A percentile compares a stretch with the other conserved stretches of the same genome.
Conservation (phyloP, 2,113 vertebrate genomes). For the Saguinus imperator region DNA sequence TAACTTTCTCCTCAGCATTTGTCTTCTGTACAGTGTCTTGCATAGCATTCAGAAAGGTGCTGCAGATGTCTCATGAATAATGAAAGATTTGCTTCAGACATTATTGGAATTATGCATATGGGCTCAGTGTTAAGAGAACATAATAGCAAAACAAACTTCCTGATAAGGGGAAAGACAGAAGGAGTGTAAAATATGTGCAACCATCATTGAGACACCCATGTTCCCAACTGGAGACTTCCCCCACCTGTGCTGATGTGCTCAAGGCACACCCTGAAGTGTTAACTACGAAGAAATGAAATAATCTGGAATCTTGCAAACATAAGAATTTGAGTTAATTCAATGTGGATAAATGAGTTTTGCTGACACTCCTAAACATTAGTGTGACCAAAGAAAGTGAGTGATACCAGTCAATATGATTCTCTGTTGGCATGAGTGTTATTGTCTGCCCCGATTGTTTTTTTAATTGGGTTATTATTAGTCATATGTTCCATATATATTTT, state of each 20-base stretch:
- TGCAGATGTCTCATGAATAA: neutral
- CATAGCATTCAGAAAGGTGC: neutral
- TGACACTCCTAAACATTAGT: neutral
- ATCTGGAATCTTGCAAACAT: neutral
- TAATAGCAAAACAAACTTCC: neutral
- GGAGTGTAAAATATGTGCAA: neutral
- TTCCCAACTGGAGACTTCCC: too few relatives aligned
- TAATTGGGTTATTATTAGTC: neutral
- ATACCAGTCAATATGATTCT: neutral
- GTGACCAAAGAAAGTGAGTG: neutral
- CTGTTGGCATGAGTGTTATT: too few relatives aligned
- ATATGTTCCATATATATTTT: neutral
- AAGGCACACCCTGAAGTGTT: neutral
- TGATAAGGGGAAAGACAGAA: neutral
- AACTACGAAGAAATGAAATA: neutral
- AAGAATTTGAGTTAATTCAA: neutral
- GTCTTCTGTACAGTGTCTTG: neutral
- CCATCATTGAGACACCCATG: fast-evolving
- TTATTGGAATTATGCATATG: neutral
- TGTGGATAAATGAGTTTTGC: neutral
- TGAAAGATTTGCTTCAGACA: neutral
- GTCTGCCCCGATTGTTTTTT: neutral
- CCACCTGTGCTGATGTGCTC: neutral
- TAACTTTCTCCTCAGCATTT: neutral
- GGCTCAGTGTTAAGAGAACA: neutral